These are phyloP conservation scores for Eilema depressum DNA, from an alignment of 2,888 invertebrate genomes.

Conservation along the genomic window DNA sequence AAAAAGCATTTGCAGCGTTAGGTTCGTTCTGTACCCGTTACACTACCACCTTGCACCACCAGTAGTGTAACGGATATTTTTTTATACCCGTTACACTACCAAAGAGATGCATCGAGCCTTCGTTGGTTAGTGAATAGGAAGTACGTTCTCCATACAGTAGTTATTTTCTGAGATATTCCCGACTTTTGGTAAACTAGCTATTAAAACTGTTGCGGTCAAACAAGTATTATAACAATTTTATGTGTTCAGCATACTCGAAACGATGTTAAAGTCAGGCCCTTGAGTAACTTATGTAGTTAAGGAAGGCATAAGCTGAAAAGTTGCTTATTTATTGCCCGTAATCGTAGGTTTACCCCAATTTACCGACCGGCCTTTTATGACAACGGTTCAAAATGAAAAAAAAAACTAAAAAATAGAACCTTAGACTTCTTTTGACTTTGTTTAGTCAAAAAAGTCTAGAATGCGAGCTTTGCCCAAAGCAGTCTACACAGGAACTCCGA, in stretches of 20 bases:
- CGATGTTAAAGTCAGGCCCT: neutral
- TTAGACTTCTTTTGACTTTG: too few relatives aligned
- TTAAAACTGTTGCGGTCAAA: slow-evolving; percentile 16
- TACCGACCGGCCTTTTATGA: neutral
- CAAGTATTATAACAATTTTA: too few relatives aligned
- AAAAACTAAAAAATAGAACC: neutral
- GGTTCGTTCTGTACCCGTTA: too few relatives aligned
- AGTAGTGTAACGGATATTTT: too few relatives aligned
- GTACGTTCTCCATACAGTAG: neutral
- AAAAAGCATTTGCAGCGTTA: too few relatives aligned
- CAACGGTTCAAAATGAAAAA: neutral
- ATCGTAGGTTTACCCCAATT: neutral
- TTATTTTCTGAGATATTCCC: neutral
- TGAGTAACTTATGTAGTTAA: slow-evolving; percentile 11
- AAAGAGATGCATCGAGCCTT: slow-evolving; percentile 1
- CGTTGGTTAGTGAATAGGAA: neutral
- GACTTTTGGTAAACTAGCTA: neutral
- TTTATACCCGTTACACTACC: slow-evolving; percentile 10
- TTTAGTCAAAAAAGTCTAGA: too few relatives aligned
- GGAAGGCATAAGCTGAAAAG: neutral
- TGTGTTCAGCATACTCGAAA: slow-evolving; percentile 6
- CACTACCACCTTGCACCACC: too few relatives aligned
- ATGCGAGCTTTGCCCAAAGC: too few relatives aligned
- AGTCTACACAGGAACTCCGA: too few relatives aligned
- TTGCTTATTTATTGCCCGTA: slow-evolving; percentile 5